phyloP scores from a whole-genome alignment of 2,113 vertebrate genomes.

The Rhabdomys dilectus region DNA sequence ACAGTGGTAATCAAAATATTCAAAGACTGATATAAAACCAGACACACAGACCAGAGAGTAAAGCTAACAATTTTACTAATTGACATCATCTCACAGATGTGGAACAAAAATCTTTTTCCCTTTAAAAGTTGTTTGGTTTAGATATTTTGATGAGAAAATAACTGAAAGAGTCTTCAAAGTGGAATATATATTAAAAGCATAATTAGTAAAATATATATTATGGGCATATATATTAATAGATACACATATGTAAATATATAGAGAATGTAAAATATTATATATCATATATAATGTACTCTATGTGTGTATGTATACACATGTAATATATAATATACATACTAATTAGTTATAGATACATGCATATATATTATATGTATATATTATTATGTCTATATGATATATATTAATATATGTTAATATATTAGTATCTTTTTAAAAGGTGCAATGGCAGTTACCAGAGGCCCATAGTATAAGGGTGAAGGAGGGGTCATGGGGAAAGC shows the following conservation, averaged over 20 bases:
- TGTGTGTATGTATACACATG: neutral
- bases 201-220: no score
- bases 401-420: no score
- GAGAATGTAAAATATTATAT: no score
- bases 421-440: neutral
- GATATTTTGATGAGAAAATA: no score
- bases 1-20: neutral
- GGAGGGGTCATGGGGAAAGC: neutral
- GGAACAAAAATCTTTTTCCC: no score
- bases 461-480: neutral
- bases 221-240: no score
- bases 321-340: neutral
- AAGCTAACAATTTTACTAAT: neutral
- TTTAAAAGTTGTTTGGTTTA: no score
- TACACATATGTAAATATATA: no score
- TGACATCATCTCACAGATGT: no score
- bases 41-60: neutral
- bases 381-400: neutral
- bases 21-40: neutral
- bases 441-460: neutral
- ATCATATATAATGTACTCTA: neutral
- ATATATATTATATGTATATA: neutral
- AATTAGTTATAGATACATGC: no score
- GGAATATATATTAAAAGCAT: no score
- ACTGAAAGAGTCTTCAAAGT: no score